Evolutionary conservation across 1,140 invertebrate genomes (phyloP), one percentile per base, ranked within the genome.

Genomic region (Papilio dardanus): DNA sequence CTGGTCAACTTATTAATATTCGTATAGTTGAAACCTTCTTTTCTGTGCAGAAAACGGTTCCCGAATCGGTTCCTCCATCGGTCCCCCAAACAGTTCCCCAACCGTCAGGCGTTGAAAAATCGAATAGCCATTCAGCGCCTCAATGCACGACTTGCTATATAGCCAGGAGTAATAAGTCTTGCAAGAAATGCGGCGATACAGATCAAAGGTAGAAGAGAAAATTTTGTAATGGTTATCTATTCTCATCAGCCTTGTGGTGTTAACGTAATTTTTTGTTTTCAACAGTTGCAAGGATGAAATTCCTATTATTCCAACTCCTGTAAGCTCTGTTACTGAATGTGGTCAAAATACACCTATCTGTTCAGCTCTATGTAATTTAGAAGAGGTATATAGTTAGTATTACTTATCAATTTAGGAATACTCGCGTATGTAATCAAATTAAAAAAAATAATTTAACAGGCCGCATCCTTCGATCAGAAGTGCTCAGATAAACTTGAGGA

Each of bases 291-390:
- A 28, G 6, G 12, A 62, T 14, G 54, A 28, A 28, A 2, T 3
- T 28, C 21, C 54, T 2, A 12, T 24, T 24, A 54, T 12, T 14
- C 54, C 54, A 5, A 62, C 54, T 28, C 54, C 54, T 62, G 30
- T 14, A 30, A 62, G 54, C 54, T 28, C 54, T 62, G 24, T 24
- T 62, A 24, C 21, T 54, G 50, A 54, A 12, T 24, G 54, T 62
- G 54, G 74, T 54, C 81, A 83, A 24, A 68, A 54, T 12, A 30
- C 84, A n/a, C 86, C 89, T 1, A 76, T 91, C 1, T 85, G 80
- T 50, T 85, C 87, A 83, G 87, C 86, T 33, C 71, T 91, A 0
- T 81, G 82, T 16, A 89, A 90, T 73, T 78, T 92, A 33, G 88
- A 89, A 65, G 81, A 88, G 74, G 90, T 89, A 77, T 71, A 76